Conservation (phyloP, 2,113 vertebrate species). For the Marmota monax region DNA sequence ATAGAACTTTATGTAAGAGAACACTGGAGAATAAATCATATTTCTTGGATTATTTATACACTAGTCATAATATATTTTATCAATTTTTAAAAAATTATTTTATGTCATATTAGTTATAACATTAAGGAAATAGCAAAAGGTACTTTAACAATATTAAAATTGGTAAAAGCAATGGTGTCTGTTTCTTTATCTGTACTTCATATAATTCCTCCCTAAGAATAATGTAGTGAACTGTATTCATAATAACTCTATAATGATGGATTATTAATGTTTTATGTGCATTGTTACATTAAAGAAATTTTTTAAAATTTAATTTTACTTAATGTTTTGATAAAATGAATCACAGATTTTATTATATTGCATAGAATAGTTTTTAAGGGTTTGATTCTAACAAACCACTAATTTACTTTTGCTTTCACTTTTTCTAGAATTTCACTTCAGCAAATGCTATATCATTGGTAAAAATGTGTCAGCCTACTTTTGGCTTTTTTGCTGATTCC, state of each 20-base stretch:
- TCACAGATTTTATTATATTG: background rate
- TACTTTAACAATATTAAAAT: background rate
- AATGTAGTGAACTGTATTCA: background rate
- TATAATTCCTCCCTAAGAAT: background rate
- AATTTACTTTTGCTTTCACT: background rate
- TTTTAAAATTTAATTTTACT: background rate
- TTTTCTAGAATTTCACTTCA: background rate
- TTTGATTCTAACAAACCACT: background rate
- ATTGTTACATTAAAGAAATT: background rate
- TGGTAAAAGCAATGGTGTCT: background rate
- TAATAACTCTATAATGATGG: background rate
- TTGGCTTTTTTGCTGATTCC: slow-evolving; percentile 42
- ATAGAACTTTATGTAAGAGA: background rate
- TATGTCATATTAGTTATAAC: background rate
- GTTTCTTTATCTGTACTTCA: background rate
- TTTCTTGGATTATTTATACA: background rate
- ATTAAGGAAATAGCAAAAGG: background rate
- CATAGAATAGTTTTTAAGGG: background rate
- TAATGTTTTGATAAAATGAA: background rate
- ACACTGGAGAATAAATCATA: background rate
- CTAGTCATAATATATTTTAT: background rate
- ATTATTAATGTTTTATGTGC: background rate
- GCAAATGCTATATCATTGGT: background rate
- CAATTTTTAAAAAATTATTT: background rate
- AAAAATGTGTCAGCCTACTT: background rate